These are phyloP conservation scores for Steatocranus sp. DNA, from an alignment of 2,797 vertebrate species.

Conservation along the genomic window DNA sequence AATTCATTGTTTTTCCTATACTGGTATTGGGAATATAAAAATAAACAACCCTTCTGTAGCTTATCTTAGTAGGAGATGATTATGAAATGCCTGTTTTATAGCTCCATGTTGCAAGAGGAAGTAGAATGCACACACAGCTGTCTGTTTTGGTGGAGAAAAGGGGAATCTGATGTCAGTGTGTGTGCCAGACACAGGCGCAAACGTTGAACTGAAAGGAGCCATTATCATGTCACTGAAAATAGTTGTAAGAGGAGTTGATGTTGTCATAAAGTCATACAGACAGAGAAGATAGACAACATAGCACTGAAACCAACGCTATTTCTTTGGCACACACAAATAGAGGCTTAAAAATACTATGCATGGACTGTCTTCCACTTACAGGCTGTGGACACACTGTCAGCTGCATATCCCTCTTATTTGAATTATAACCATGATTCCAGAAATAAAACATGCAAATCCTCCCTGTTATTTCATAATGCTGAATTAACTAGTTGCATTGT, in stretches of 20 bases:
- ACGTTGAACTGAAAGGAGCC: background rate
- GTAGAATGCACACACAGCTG: background rate
- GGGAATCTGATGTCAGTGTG: constrained; percentile 13
- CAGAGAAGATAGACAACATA: background rate
- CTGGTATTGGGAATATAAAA: background rate
- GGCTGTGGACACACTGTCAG: background rate
- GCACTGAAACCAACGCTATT: background rate
- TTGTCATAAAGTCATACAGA: background rate
- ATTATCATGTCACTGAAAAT: background rate
- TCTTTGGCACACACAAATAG: background rate
- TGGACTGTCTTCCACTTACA: background rate
- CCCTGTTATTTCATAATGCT: background rate
- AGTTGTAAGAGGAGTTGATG: background rate
- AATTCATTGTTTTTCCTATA: background rate
- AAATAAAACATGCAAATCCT: constrained; percentile 4
- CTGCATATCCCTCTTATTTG: background rate
- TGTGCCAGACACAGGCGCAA: background rate
- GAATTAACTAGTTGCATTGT: background rate
- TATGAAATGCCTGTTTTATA: background rate
- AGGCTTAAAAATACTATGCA: background rate
- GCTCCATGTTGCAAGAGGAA: constrained; percentile 9
- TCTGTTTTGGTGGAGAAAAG: constrained; percentile 12
- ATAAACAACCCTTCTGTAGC: background rate
- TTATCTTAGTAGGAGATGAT: background rate
- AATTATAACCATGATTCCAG: background rate